Evolutionary conservation across 2,113 vertebrate species (phyloP), one percentile per base, ranked within the genome.

Genomic region (Aplodontia rufa): DNA sequence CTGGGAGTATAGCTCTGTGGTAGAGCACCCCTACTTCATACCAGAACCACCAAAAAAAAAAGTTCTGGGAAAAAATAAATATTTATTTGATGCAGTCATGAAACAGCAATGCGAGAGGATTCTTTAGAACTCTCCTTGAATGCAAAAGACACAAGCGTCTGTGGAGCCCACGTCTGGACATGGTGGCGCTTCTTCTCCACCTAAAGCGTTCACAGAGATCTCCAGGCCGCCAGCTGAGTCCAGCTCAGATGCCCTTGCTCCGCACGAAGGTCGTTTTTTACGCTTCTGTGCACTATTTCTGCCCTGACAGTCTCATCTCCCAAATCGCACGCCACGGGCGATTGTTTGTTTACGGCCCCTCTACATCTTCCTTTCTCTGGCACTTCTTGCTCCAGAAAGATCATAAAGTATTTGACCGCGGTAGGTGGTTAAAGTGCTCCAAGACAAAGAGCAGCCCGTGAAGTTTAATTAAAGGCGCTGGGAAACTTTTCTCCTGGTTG

Each of bases 271-370:
- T 87, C 42, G 0, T 96, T 93, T 95, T 88, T 96, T 62, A 62
- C 72, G 62, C 96, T 97, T 69, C 55, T 80, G 12, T 13, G 74
- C 49, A 30, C 80, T 86, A 45, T 74, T 84, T 98, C 95, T 93
- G 69, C 49, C 95, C 28, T 87, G 97, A 96, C 93, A 96, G 71
- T 78, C 97, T 95, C 97, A 93, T 97, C 95, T 95, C 79, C 97
- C 90, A 89, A 83, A 40, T 47, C 4, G 37, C 92, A 72, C 51
- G 92, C 93, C 95, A 24, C 0, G 53, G 97, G 97, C 94, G 3
- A 79, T 62, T 60, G 64, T 95, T 90, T 6, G 28, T 96, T 97
- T 92, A 93, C 0, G 7, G 82, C 4, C 1, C 16, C 91, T 93
- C 91, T 94, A 16, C 60, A 28, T 93, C 96, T 96, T 94, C 22